Evolutionary conservation across 2,888 invertebrate species (phyloP).

Genomic region (Phengaris alcon): DNA sequence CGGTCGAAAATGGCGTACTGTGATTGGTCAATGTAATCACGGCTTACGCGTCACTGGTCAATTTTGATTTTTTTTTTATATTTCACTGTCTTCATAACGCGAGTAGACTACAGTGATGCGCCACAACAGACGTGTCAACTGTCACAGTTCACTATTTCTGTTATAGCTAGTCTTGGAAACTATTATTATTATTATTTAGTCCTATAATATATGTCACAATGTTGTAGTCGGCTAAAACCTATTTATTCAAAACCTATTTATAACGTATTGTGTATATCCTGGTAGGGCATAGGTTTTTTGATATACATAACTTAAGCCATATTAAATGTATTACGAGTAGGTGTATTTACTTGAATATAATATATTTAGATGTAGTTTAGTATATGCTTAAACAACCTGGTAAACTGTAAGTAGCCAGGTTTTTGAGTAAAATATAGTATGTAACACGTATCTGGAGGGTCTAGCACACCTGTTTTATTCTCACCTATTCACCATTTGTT

Average conservation of each 20-base stretch:
- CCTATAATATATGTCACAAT: conserved; percentile 4
- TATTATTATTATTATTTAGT: not conserved
- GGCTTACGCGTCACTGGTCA: too few relatives aligned
- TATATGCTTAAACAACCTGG: not conserved
- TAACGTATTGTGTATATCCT: not conserved
- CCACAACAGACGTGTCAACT: too few relatives aligned
- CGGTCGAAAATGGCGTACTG: too few relatives aligned
- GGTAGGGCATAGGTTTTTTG: not conserved
- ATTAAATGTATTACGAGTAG: not conserved
- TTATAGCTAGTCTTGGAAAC: not conserved
- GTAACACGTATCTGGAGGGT: not conserved
- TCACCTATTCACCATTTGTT: too few relatives aligned
- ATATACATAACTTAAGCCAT: not conserved
- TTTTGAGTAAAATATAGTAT: not conserved
- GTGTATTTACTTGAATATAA: not conserved
- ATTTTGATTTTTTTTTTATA: too few relatives aligned
- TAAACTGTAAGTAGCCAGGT: not conserved
- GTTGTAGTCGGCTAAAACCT: not conserved
- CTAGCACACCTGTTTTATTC: not conserved
- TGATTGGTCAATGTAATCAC: too few relatives aligned
- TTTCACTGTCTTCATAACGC: too few relatives aligned
- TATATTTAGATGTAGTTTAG: conserved; percentile 12
- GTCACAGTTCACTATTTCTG: not conserved
- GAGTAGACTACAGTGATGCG: too few relatives aligned
- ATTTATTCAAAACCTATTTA: conserved; percentile 10